Base-by-base conservation (phyloP, 2,113 vertebrate genomes). In the Megaptera novaeangliae region DNA sequence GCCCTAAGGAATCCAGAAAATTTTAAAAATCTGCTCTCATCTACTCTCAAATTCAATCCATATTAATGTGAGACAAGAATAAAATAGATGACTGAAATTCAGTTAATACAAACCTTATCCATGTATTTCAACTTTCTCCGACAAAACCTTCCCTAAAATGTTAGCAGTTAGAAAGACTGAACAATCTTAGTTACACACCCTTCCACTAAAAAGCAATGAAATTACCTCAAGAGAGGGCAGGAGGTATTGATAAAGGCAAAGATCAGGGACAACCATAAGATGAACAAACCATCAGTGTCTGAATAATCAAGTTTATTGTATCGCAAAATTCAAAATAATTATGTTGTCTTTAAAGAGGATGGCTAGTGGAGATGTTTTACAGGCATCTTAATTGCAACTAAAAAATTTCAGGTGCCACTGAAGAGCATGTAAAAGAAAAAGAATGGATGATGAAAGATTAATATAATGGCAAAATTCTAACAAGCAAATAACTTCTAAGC, bases 181-280 rank as follows among this genome's bases (percentile, higher is more conserved):
- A 74, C 36, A 90, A 91, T 93, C 72, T 93, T 93, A 91, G 61
- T 91, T 88, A 91, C 13, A 94, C 8, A 87, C 0, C 1, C 27
- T 64, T 94, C 69, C 52, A 95, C 34, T 80, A 68, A 95, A 97
- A 94, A 71, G 20, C 36, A 96, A 66, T 88, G 17, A 96, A 88
- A 72, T 82, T 88, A 93, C 21, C 11, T 88, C 61, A 77, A 71
- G 18, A 72, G 44, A 83, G 78, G 71, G 27, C 71, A 97, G 36
- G 49, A 75, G 20, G 27, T 78, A 91, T 31, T 88, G 61, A 89
- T 92, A 93, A 97, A 98, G 84, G n/a, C 71, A 82, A 95, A 82
- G 15, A 17, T 69, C 55, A 87, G 23, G 17, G 31, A 95, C 21
- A 94, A 97, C 18, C 31, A 88, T 34, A 88, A 77, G n/a, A 95